A percentile compares a stretch with the other conserved stretches of the same genome.
phyloP scores from a whole-genome alignment of 2,797 vertebrate genomes.

The Cyclopterus lumpus region DNA sequence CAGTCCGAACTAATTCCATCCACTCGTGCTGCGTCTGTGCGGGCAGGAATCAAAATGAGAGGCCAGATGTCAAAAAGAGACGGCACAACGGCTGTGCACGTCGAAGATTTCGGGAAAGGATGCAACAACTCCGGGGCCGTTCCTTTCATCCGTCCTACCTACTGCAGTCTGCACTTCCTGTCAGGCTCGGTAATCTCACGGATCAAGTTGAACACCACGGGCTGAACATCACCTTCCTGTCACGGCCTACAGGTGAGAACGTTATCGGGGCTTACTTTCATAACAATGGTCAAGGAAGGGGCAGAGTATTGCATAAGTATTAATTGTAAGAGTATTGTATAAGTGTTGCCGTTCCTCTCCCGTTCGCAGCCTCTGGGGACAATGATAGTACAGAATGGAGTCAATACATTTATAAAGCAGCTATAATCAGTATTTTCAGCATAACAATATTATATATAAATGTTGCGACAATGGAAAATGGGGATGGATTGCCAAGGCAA shows the following conservation, averaged over 20 bases:
- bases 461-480: background rate
- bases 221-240: constrained; percentile 62
- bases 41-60: constrained; percentile 26
- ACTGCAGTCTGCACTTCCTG: constrained; percentile 49
- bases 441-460: background rate
- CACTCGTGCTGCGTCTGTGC: constrained; percentile 29
- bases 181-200: constrained; percentile 63
- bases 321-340: too few relatives aligned
- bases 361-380: constrained; percentile 7
- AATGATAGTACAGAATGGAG: constrained; percentile 5
- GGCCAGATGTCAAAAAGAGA: constrained; percentile 23
- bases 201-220: constrained; percentile 45
- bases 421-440: background rate
- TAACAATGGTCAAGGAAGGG: constrained; percentile 40
- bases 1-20: constrained; percentile 24
- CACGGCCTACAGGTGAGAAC: constrained; percentile 49
- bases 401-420: background rate
- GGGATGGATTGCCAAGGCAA: too few relatives aligned
- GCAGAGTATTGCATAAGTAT: constrained; percentile 12
- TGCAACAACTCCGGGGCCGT: constrained; percentile 39
- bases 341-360: constrained; percentile 16
- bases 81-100: constrained; percentile 1
- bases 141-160: constrained; percentile 26
- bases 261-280: constrained; percentile 57
- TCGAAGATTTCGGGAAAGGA: constrained; percentile 29